Evolutionary conservation across 1,140 invertebrate species (phyloP), one percentile per base, ranked within the genome.

Genomic region (Meloidogyne exigua): DNA sequence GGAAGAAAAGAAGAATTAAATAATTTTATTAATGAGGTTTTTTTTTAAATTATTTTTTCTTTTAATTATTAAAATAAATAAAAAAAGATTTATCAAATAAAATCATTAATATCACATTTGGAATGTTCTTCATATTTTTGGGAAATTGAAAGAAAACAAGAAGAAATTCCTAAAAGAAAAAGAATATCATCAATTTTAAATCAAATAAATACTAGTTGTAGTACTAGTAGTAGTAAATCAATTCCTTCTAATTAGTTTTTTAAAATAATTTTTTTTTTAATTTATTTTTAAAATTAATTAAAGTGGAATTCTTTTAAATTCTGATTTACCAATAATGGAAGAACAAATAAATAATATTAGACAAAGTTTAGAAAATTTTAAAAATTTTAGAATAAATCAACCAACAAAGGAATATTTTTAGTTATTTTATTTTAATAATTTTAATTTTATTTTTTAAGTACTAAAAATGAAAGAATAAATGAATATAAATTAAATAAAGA

Each of bases 371-470:
- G n/a, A 57, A 57, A 3, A 57, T n/a, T 57, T 57, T 57, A 57
- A n/a, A 57, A 18, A 57, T n/a, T 57, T 57, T 57, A 57, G n/a
- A 57, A 57, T 57, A n/a, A 57, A 57, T 57, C 49, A 57, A 9
- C 49, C 49, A 57, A 57, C 49, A 57, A 57, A 57, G 21, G 49
- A 57, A 57, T 57, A 57, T 57, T 57, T 57, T 57, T 7, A n/a
- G 49, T 57, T 57, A 57, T n/a, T 57, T 57, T 57, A n/a, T n/a
- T 57, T 57, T n/a, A 57, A 57, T 57, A n/a, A n/a, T n/a, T n/a
- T 57, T n/a, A n/a, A 7, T 57, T 57, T 57, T 57, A n/a, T n/a
- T n/a, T 57, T n/a, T 57, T 21, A n/a, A 7, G 1, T n/a, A 57
- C 18, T 57, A 4, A 57, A 57, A 57, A 57, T 57, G 5, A n/a